Base-by-base conservation (phyloP, 2,888 invertebrate genomes). In the Petrolisthes cinctipes region DNA sequence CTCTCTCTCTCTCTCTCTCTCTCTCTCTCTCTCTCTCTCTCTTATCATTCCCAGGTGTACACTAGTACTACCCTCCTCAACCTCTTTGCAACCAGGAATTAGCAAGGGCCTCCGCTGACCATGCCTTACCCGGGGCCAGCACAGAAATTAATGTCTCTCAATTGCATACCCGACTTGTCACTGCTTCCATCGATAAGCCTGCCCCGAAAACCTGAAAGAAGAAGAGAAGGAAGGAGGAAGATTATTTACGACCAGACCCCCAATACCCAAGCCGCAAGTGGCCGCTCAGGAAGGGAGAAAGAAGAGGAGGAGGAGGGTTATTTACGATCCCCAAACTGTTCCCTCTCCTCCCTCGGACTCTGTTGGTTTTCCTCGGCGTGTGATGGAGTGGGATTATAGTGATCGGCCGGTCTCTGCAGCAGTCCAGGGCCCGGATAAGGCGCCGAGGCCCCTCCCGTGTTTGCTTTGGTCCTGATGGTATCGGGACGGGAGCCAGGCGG, bases 311-410 rank as follows among this genome's bases (percentile, higher is more conserved):
- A 61, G 80, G 80, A 54, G 57, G 80, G 57, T 80, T 80, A 57
- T 14, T 7, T n/a, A 57, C 80, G 80, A 57, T 17, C 20, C 78
- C 14, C 17, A 20, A 20, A 56, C 9, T 54, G 14, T 80, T 37
- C 37, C 37, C 37, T 37, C 53, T 78, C 78, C 56, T n/a, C 53
- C 20, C 56, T 23, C 80, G 80, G 56, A 78, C 78, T 80, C 56
- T 80, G 80, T 80, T 80, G 80, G 80, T 80, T 80, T 80, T 80
- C 80, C 57, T 11, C 80, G 57, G 57, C 57, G 20, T 54, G 80
- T 80, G 80, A 80, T 80, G 57, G 57, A 54, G 57, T 23, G 80
- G 80, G 80, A 80, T 80, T 56, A 80, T 80, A 80, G 80, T 80
- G 56, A 80, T 80, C 80, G 6, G 57, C 56, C n/a, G 23, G 56